Base-by-base conservation (phyloP, 2,797 vertebrate species). In the Yasuhikotakia modesta region DNA sequence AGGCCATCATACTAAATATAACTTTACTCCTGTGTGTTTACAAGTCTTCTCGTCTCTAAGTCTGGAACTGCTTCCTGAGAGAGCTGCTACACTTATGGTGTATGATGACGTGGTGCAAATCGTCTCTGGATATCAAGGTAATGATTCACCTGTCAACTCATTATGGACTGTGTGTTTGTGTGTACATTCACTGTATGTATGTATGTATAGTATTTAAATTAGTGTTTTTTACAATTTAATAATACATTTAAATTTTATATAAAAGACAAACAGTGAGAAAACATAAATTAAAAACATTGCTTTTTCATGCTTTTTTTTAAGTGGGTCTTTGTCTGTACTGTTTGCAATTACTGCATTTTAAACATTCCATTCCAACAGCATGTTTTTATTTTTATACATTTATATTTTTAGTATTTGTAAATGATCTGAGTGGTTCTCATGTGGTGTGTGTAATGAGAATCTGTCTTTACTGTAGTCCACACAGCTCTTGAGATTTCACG, bases 41-140 rank as follows among this genome's bases (percentile, higher is more conserved):
- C 13, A 92, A 99, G 97, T 99, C 27, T 99, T 99, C 90, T 98
- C 97, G 67, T 97, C 96, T 2, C 92, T 99, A 88, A 99, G 97
- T 82, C 93, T 99, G 46, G 95, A 96, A 86, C 93, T 99, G 85
- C 95, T 99, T 79, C 96, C 97, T 77, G 97, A 99, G 90, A 94
- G 96, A 86, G 93, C 95, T 22, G 97, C 97, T 50, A 96, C 96
- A 64, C 91, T 99, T 70, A 98, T 96, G 94, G 97, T 99, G 70
- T 99, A 98, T 82, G 97, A 99, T 10, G 96, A 99, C 68, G 87
- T 96, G 69, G 94, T 99, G 77, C 95, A 99, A 85, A 98, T 99
- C 84, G 94, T 96, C 84, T 97, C 97, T 86, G 95, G 95, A 89
- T 93, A 96, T 87, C 96, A 97, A 95, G 97, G 97, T 98, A 94